Base-by-base conservation (phyloP, 2,113 vertebrate species). In the Fregetta grallaria region DNA sequence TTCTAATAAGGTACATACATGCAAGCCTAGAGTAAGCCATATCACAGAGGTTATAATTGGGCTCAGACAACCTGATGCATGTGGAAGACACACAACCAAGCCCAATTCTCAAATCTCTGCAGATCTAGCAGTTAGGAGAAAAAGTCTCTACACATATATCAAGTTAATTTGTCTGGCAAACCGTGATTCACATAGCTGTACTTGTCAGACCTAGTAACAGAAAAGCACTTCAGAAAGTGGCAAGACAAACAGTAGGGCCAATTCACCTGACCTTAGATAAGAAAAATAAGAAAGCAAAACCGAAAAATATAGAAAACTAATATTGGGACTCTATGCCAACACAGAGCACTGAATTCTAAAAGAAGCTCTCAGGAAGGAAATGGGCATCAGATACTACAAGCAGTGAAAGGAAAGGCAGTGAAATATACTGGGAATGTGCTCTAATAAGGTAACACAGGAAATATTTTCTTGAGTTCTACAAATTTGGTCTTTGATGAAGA, bases 151-250 rank as follows among this genome's bases (percentile, higher is more conserved):
- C 47, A 80, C 47, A 95, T 80, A 74, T 67, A 94, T 93, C 94
- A 96, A 67, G 63, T 90, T 90, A 92, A 95, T 92, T 88, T 96
- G 63, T 86, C 75, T 94, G 61, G 77, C 74, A 96, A 93, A 83
- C 20, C 7, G 19, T 27, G 72, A 94, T 92, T 88, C 86, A 92
- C 75, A 86, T 12, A 85, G 74, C 55, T 67, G 47, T 84, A 86
- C 72, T 74, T 94, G 95, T 90, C 95, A 96, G 44, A 56, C 9
- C 10, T 8, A 63, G 55, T 62, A 92, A 77, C 38, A 90, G 59
- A 92, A 90, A 95, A 88, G 55, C 88, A 86, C 59, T 92, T 92
- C 63, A 83, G 26, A 67, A 93, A 93, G 67, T 27, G 47, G 50
- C 59, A 96, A 94, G 82, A 96, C 47, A 93, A 93, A 95, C 45